Conservation (phyloP, 2,113 vertebrate genomes). For the Beaufortia kweichowensis region DNA sequence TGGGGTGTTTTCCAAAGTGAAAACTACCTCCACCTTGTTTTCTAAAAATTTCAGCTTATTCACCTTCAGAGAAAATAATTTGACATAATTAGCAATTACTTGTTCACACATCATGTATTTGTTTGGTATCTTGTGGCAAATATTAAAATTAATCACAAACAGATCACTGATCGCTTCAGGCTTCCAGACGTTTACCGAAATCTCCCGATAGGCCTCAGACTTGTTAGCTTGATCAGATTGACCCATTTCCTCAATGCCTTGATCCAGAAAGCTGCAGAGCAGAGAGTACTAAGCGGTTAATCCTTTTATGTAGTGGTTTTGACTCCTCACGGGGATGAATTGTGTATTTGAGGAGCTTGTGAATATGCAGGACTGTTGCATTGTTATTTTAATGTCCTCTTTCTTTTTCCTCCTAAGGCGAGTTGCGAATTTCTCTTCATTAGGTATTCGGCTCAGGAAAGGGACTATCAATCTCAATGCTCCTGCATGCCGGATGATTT, state of each 20-base stretch:
- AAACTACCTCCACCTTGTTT: neutral
- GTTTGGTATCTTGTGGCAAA: neutral
- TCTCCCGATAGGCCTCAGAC: neutral
- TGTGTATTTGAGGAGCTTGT: conserved; percentile 42
- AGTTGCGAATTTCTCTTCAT: conserved; percentile 26
- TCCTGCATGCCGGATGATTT: conserved; percentile 5
- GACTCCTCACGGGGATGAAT: conserved; percentile 43
- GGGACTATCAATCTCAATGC: conserved; percentile 13
- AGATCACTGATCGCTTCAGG: neutral
- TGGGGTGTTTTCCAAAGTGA: neutral
- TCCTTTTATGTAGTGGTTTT: conserved; percentile 46
- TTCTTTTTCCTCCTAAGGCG: conserved; percentile 31
- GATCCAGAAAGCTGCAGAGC: conserved; percentile 24
- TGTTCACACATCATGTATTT: neutral
- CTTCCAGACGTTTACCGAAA: neutral
- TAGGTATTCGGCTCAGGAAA: conserved; percentile 16
- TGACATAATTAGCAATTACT: neutral
- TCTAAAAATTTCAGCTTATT: neutral
- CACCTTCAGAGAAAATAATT: neutral
- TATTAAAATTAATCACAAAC: too few relatives aligned
- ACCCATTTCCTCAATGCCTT: conserved; percentile 38
- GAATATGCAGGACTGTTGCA: conserved; percentile 35
- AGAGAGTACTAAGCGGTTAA: conserved; percentile 39
- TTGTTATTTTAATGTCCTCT: conserved; percentile 27
- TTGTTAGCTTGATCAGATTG: conserved; percentile 19